phyloP scores from a whole-genome alignment of 2,888 invertebrate genomes.

The Sympetrum striolatum region DNA sequence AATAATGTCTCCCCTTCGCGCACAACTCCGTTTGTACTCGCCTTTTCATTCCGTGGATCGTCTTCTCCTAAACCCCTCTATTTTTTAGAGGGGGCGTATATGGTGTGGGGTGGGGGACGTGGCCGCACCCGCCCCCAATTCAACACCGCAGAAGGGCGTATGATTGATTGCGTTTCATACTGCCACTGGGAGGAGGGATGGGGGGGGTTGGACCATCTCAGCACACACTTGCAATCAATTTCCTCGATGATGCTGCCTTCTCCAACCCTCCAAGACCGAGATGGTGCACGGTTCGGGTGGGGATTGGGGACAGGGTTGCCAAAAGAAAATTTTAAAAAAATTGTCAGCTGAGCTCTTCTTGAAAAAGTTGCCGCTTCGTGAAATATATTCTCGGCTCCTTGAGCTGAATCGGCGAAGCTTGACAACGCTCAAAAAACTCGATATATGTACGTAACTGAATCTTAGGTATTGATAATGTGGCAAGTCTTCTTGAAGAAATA shows the following conservation, averaged over 20 bases:
- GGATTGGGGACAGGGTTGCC: background rate
- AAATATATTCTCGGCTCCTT: no score
- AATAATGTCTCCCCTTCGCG: background rate
- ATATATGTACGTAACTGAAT: no score
- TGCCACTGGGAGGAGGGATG: conserved; percentile 48
- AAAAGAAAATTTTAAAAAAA: background rate
- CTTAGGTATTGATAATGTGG: no score
- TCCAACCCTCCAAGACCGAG: conserved; percentile 9
- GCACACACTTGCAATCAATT: conserved; percentile 38
- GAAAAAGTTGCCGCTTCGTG: no score
- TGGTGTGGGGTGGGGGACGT: background rate
- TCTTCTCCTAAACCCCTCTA: background rate
- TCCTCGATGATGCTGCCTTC: conserved; percentile 9
- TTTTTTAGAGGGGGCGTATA: background rate
- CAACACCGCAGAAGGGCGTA: conserved; percentile 47
- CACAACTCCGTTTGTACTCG: background rate
- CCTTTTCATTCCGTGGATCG: conserved; percentile 12
- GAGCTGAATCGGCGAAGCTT: no score
- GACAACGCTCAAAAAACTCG: no score
- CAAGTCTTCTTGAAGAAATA: no score
- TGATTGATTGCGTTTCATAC: conserved; percentile 47
- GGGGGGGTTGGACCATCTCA: conserved; percentile 41
- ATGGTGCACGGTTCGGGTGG: background rate
- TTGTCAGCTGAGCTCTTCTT: no score
- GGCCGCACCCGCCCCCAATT: conserved; percentile 17